Evolutionary conservation across 1,140 invertebrate species (phyloP), one percentile per base, ranked within the genome.

Genomic region (Nebria ingens): DNA sequence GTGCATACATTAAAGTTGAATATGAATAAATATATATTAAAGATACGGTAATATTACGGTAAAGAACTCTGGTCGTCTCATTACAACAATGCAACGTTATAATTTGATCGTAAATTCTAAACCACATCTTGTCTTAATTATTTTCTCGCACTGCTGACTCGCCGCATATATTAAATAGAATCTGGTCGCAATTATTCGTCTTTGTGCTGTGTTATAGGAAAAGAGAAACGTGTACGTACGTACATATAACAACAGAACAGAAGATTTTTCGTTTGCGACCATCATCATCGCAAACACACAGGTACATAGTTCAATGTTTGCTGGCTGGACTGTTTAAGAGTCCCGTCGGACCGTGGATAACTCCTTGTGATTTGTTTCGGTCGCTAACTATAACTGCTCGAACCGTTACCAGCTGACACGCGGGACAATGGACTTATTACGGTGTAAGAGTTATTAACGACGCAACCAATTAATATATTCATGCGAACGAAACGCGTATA

Each of bases 41-140:
- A n/a, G n/a, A n/a, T n/a, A n/a, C n/a, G n/a, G n/a, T n/a, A n/a
- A n/a, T n/a, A n/a, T n/a, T n/a, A n/a, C n/a, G n/a, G n/a, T n/a
- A n/a, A n/a, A n/a, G n/a, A n/a, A n/a, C n/a, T n/a, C n/a, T n/a
- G 25, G 25, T 29, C 25, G 15, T 45, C 40, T 45, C 40, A 45
- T 45, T 45, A 45, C 40, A 11, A 11, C 40, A 45, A 45, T 45
- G 40, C 9, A 45, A 45, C 40, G 40, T 45, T 45, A 45, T 45
- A 45, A 45, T 45, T 45, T 45, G 40, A 45, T 45, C 40, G 40
- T 45, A 45, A 45, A 45, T 68, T 64, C 54, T 63, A 63, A 66
- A 65, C 63, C 63, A 65, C 64, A 63, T 66, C 65, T 62, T 66
- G 64, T 62, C 67, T 64, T 62, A 68, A 68, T 68, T 68, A 68